Conservation (phyloP, 2,797 vertebrate species). For the Manis crassicaudata region DNA sequence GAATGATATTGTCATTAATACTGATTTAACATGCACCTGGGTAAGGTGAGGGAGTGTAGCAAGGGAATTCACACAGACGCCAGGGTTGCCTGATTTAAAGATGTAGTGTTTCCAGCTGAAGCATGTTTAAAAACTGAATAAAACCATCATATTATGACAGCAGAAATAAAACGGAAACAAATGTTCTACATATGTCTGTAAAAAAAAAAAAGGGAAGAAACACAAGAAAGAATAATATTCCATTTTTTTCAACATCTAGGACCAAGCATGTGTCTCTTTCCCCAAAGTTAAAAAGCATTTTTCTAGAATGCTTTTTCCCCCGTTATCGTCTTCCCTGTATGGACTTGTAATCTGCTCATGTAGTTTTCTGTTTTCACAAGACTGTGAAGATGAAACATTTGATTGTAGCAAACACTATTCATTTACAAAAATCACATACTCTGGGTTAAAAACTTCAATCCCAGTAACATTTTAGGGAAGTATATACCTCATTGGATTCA, state of each 20-base stretch:
- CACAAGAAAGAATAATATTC: not conserved
- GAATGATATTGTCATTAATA: conserved; percentile 94
- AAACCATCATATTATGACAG: conserved; percentile 88
- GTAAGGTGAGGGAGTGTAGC: conserved; percentile 88
- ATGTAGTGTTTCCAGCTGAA: conserved; percentile 85
- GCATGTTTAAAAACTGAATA: conserved; percentile 84
- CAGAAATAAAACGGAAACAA: conserved; percentile 86
- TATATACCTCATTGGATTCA: conserved; percentile 35
- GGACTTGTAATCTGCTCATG: conserved; percentile 48
- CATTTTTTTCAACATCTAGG: conserved; percentile 60
- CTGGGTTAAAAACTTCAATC: not conserved
- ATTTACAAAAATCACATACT: conserved; percentile 57
- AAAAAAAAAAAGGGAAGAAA: not conserved
- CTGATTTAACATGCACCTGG: conserved; percentile 93
- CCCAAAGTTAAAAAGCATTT: conserved; percentile 84
- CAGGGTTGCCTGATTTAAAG: conserved; percentile 86
- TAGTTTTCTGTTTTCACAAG: conserved; percentile 73
- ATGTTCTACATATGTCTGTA: conserved; percentile 84
- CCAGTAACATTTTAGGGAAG: conserved; percentile 68
- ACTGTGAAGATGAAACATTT: conserved; percentile 65
- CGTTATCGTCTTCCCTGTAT: conserved; percentile 59
- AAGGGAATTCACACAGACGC: conserved; percentile 85
- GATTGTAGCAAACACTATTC: conserved; percentile 16
- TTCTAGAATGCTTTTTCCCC: conserved; percentile 60
- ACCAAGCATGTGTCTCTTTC: conserved; percentile 33